phyloP scores from a whole-genome alignment of 92 coral and sea anemone species.

The Meandrina meandrites region DNA sequence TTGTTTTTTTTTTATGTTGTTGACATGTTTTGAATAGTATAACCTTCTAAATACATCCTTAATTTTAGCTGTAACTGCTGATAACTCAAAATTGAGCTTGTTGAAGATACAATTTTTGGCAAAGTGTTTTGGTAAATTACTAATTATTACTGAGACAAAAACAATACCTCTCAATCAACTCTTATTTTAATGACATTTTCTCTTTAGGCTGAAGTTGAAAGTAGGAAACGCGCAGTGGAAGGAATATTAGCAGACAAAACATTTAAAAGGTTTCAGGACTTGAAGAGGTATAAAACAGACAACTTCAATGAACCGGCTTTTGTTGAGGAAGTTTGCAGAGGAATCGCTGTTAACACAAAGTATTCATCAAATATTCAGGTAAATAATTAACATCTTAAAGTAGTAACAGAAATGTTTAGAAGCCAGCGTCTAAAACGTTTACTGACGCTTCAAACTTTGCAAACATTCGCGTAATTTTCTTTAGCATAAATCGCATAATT shows the following conservation, averaged over 20 bases:
- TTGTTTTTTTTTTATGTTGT: no score
- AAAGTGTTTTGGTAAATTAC: no score
- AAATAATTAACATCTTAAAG: not conserved
- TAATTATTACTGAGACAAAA: not conserved
- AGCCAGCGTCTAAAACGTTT: not conserved
- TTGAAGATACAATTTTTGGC: no score
- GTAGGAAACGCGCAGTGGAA: constrained; percentile 29
- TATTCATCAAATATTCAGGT: constrained; percentile 79
- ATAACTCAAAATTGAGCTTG: no score
- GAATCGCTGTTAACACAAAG: constrained; percentile 74
- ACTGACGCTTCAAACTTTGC: not conserved
- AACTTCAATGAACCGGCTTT: constrained; percentile 27
- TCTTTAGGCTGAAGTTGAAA: constrained; percentile 27
- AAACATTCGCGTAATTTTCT: not conserved
- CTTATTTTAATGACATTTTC: not conserved
- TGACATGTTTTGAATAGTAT: no score
- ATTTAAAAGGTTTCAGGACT: constrained; percentile 28
- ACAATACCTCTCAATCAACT: not conserved
- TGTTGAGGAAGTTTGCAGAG: constrained; percentile 68
- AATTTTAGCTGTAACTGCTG: no score
- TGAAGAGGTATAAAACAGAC: constrained; percentile 17
- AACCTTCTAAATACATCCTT: no score
- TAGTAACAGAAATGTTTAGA: not conserved
- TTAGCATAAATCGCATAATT: not conserved
- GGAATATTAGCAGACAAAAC: constrained; percentile 27